Evolutionary conservation across 2,113 vertebrate genomes (phyloP).

Genomic region (Riparia riparia): DNA sequence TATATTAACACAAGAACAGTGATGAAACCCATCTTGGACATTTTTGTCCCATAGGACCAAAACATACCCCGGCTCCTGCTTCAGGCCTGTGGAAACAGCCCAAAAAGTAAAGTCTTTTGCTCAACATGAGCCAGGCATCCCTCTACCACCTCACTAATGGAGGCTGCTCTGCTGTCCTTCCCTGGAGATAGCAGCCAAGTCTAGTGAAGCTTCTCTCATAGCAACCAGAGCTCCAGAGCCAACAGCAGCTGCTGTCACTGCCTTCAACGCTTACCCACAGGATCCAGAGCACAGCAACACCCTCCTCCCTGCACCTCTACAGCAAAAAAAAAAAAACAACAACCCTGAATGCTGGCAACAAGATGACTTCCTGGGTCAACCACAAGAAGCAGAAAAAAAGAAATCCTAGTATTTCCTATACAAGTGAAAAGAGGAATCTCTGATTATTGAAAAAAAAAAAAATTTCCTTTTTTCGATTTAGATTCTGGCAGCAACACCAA

Average conservation of each 20-base stretch:
- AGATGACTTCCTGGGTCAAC: slow-evolving; percentile 68
- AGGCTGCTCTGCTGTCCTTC: slow-evolving; percentile 83
- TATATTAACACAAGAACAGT: neutral
- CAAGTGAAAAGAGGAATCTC: slow-evolving; percentile 18
- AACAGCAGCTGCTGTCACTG: slow-evolving; percentile 80
- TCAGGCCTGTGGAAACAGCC: slow-evolving; percentile 21
- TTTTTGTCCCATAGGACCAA: neutral
- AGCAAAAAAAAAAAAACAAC: neutral
- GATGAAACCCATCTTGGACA: neutral
- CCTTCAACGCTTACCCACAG: slow-evolving; percentile 77
- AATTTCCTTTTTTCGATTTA: neutral
- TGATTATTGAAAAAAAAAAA: neutral
- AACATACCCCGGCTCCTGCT: neutral
- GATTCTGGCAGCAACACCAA: neutral
- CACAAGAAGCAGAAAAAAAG: neutral
- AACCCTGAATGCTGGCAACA: slow-evolving; percentile 8
- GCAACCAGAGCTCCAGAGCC: slow-evolving; percentile 83
- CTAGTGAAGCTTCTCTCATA: slow-evolving; percentile 86
- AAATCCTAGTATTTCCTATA: slow-evolving; percentile 43
- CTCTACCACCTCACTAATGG: slow-evolving; percentile 80
- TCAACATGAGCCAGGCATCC: slow-evolving; percentile 67
- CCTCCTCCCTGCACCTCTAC: slow-evolving; percentile 70
- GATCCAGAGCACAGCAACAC: slow-evolving; percentile 78
- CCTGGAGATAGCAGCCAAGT: slow-evolving; percentile 84
- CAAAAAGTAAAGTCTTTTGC: slow-evolving; percentile 41